phyloP scores from a whole-genome alignment of 2,113 vertebrate species.

The Elephantulus edwardii region DNA sequence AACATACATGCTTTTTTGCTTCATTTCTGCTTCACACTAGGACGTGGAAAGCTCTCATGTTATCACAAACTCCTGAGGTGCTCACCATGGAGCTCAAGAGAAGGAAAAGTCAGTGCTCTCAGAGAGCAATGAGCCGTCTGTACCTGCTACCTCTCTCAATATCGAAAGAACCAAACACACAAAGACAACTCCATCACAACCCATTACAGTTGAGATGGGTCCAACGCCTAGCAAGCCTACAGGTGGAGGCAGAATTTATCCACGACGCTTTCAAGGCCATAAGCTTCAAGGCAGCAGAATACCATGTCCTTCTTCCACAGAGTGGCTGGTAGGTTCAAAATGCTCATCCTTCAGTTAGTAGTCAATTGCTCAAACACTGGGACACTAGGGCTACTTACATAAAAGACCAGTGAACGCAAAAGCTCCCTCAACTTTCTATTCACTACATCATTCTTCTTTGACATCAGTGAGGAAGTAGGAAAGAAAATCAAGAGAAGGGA shows the following conservation, averaged over 20 bases:
- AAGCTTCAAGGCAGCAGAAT: not conserved
- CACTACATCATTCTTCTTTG: not conserved
- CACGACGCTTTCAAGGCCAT: not conserved
- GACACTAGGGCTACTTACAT: not conserved
- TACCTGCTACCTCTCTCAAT: not conserved
- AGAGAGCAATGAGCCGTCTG: not conserved
- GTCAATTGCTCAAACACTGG: not conserved
- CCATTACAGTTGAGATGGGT: not conserved
- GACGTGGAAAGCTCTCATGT: not conserved
- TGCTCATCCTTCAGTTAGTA: not conserved
- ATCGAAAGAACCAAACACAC: not conserved
- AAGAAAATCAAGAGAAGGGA: not conserved
- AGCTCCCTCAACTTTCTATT: not conserved
- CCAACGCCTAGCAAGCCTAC: not conserved
- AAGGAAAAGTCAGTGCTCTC: not conserved
- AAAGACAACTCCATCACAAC: not conserved
- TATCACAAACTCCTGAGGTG: not conserved
- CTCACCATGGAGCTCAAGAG: rapidly evolving
- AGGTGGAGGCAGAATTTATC: not conserved
- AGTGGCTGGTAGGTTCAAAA: not conserved
- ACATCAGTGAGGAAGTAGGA: not conserved
- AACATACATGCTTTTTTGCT: not conserved
- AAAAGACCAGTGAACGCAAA: not conserved
- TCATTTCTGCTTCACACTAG: not conserved
- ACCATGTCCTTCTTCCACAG: not conserved